Evolutionary conservation across 2,888 invertebrate species (phyloP).

Genomic region (Copidosoma aretas): DNA sequence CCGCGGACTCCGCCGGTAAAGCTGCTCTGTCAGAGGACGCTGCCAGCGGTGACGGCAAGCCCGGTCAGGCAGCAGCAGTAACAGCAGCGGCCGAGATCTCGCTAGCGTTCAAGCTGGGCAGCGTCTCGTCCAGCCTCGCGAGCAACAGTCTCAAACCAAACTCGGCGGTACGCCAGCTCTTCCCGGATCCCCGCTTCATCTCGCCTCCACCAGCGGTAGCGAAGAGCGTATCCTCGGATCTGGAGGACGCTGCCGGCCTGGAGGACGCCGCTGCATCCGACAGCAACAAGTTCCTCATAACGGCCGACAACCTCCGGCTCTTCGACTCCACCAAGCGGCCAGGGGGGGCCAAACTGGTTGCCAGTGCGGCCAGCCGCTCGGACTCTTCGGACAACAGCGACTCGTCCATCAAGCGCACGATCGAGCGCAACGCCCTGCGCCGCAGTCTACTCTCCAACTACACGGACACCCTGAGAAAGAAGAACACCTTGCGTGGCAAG

Average conservation of each 20-base stretch:
- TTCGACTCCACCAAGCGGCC: constrained; percentile 72
- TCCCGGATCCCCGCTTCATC: constrained; percentile 71
- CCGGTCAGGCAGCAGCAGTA: constrained; percentile 43
- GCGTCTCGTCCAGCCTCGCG: constrained; percentile 62
- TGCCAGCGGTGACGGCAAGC: neutral
- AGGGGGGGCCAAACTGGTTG: no score
- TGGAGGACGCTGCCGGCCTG: constrained; percentile 56
- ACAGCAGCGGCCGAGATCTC: constrained; percentile 62
- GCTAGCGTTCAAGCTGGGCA: constrained; percentile 67
- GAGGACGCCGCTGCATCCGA: constrained; percentile 40
- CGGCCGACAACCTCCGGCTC: constrained; percentile 77
- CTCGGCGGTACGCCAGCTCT: constrained; percentile 84
- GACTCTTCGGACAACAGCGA: constrained; percentile 59
- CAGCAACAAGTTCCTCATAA: constrained; percentile 68
- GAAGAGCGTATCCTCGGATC: constrained; percentile 39
- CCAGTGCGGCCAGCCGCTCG: constrained; percentile 59
- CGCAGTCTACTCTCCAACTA: constrained; percentile 79
- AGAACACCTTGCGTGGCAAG: constrained; percentile 63
- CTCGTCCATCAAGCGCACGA: constrained; percentile 72
- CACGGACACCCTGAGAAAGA: constrained; percentile 63
- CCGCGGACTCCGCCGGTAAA: constrained; percentile 29
- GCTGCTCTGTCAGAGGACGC: constrained; percentile 1
- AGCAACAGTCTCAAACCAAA: constrained; percentile 72
- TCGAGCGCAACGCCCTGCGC: constrained; percentile 82
- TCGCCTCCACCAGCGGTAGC: constrained; percentile 69